Percentiles rank a stretch among this genome's conserved stretches.
phyloP scores from a whole-genome alignment of 1,140 invertebrate genomes.

The Diachasma alloeum region DNA sequence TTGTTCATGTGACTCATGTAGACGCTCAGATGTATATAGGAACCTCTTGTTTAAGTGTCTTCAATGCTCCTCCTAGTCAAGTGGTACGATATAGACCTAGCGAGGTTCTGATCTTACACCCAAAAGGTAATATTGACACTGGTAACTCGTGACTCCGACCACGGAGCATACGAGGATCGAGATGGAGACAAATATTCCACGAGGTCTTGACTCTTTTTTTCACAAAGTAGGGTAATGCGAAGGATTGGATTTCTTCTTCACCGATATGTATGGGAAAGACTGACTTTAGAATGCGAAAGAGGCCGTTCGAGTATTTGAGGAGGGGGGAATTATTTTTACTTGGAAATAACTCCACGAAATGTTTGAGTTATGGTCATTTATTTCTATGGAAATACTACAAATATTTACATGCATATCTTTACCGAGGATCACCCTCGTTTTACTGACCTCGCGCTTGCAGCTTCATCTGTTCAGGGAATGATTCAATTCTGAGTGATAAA shows the following conservation, averaged over 20 bases:
- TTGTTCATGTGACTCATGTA: not conserved
- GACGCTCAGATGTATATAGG: not conserved
- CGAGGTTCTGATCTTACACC: not conserved
- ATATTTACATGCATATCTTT: not conserved
- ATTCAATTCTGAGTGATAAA: not conserved
- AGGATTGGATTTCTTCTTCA: not conserved
- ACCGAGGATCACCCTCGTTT: not conserved
- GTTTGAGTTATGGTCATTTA: not conserved
- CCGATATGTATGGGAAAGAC: not conserved
- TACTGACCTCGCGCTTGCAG: not conserved
- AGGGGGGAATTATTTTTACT: not conserved
- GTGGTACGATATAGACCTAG: not conserved
- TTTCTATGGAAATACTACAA: not conserved
- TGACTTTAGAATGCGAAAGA: not conserved
- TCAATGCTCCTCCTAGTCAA: not conserved
- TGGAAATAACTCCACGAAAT: not conserved
- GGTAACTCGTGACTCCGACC: not conserved
- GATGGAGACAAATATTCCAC: not conserved
- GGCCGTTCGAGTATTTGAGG: not conserved
- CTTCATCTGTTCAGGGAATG: not conserved
- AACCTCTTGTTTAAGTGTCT: not conserved
- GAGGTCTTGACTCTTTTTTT: not conserved
- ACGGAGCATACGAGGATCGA: not conserved
- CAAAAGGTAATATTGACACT: constrained; percentile 2
- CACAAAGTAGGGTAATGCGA: not conserved